Percentiles rank a stretch among this genome's conserved stretches.
phyloP scores from a whole-genome alignment of 2,113 vertebrate species.

The Microcebus murinus region DNA sequence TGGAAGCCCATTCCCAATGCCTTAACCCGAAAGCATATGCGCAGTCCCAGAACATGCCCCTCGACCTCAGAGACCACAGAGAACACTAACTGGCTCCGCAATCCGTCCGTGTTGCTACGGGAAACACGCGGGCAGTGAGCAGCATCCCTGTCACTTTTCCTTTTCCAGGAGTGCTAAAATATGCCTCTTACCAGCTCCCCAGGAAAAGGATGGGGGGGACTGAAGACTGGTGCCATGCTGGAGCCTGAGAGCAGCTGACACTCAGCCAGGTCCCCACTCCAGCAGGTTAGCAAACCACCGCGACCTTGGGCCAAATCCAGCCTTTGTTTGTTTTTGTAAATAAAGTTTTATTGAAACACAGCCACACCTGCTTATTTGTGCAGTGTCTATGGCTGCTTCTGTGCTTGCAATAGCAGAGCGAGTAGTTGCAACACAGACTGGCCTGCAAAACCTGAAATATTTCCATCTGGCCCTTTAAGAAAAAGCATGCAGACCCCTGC shows the following conservation, averaged over 20 bases:
- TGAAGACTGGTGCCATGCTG: neutral
- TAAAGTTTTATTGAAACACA: conserved; percentile 35
- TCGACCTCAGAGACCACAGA: neutral
- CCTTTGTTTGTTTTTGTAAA: neutral
- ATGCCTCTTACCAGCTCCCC: neutral
- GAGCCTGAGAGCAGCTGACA: neutral
- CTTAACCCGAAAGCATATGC: neutral
- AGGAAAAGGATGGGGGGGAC: neutral
- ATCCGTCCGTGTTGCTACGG: neutral
- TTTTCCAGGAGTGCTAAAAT: neutral
- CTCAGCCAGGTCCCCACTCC: accelerated
- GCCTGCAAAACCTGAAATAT: neutral
- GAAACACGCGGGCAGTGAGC: neutral
- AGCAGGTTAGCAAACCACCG: neutral
- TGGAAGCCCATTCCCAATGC: neutral
- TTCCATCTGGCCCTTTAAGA: neutral
- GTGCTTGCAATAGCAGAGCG: neutral
- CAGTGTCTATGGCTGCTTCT: neutral
- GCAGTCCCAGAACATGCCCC: neutral
- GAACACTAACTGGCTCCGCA: accelerated
- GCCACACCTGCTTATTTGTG: neutral
- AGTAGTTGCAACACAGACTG: neutral
- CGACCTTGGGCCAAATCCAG: neutral
- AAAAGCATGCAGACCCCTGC: neutral
- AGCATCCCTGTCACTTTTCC: neutral